Evolutionary conservation across 2,797 vertebrate species (phyloP), one percentile per base, ranked within the genome.

Genomic region (Enteromius mattozi): DNA sequence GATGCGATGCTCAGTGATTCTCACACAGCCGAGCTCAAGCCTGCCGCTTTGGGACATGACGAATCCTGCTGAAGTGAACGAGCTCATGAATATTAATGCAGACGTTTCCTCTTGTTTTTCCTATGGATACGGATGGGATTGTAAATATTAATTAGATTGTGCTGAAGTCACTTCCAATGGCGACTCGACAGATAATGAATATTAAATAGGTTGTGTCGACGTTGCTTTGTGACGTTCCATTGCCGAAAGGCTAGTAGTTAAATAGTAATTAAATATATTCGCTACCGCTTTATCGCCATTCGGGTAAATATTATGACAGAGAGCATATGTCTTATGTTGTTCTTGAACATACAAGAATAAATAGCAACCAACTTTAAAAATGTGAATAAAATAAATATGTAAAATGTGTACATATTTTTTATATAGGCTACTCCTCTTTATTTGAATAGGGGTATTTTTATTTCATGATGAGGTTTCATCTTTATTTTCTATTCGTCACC

Each of bases 1-100:
- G 21, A 56, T 21, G 45, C 4, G 81, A 65, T 21, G 49, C 65
- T 2, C 13, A 16, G 4, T 3, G 66, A 7, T 12, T 1, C 49
- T 45, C 47, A 0, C 45, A 2, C 17, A 1, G 7, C 19, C 10
- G 27, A 56, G 54, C 75, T 79, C 54, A 78, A 88, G 86, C 13
- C 84, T 83, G 61, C 68, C 82, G 81, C 84, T 83, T 59, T 49
- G 75, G 66, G 65, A 84, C 49, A 78, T 84, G 24, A 78, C 65
- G 75, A 77, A 77, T 54, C 35, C 61, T 13, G 35, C 59, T 6
- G 35, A 30, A 68, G 72, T 6, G 14, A 47, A 21, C n/a, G 45
- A 65, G 17, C 47, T 83, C 49, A 83, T 83, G 16, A 83, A 83
- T 77, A 83, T 78, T 69, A 77, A 78, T n/a, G 54, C 30, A 5